Percentiles rank a stretch among this genome's conserved stretches.
Conservation (phyloP, 2,797 vertebrate species). For the Schizopygopsis pylzovi region DNA sequence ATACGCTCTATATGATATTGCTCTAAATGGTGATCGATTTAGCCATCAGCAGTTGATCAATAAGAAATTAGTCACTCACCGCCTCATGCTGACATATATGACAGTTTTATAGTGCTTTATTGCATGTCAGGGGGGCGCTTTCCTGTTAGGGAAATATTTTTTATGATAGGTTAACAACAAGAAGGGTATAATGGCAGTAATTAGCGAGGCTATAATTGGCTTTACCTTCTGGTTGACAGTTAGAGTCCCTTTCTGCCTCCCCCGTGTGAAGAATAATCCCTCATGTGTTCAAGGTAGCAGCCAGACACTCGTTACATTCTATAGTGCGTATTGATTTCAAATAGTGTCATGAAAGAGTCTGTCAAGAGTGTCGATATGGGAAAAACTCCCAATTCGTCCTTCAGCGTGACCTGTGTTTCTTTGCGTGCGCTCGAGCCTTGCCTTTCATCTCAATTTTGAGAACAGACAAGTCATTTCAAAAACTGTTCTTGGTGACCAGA, state of each 20-base stretch:
- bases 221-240: conserved; percentile 40
- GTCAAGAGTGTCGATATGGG: conserved; percentile 34
- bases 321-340: conserved; percentile 44
- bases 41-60: conserved; percentile 19
- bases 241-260: conserved; percentile 14
- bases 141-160: conserved; percentile 26
- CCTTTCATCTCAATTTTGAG: conserved; percentile 33
- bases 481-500: conserved; percentile 45
- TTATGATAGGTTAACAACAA: conserved; percentile 43
- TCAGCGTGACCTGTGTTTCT: conserved; percentile 30
- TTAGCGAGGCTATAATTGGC: conserved; percentile 45
- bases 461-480: conserved; percentile 44
- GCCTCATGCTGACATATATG: not conserved
- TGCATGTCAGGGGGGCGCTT: conserved; percentile 16
- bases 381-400: conserved; percentile 43
- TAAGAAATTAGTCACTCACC: conserved; percentile 5
- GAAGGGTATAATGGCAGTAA: conserved; percentile 37
- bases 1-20: not conserved
- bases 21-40: conserved; percentile 17
- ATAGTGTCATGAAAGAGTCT: conserved; percentile 34
- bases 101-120: conserved; percentile 28
- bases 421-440: not conserved
- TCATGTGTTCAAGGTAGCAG: conserved; percentile 17
- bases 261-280: not conserved
- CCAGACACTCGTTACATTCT: conserved; percentile 18